phyloP scores from a whole-genome alignment of 92 coral and sea anemone genomes.

The Palythoa grandis region DNA sequence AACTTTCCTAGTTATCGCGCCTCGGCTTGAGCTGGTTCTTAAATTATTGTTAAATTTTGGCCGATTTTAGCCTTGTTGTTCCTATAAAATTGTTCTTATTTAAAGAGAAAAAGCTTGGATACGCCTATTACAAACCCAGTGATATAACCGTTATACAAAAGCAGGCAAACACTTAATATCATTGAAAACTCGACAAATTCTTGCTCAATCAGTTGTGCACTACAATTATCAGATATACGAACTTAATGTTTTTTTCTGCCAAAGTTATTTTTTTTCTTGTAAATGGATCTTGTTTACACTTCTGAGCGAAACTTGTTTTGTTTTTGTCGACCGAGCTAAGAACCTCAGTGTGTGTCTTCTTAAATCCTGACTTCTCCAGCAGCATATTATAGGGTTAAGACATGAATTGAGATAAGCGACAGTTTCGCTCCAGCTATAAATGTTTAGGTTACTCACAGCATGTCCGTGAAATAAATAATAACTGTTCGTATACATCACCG shows the following conservation, averaged over 20 bases:
- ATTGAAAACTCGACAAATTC: no score
- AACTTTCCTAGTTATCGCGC: no score
- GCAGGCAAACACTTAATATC: no score
- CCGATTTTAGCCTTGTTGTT: no score
- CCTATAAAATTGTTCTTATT: no score
- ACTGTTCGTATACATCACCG: conserved; percentile 64
- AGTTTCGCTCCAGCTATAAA: conserved; percentile 81
- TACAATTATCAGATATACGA: neutral
- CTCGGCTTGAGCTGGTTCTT: no score
- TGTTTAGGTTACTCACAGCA: conserved; percentile 47
- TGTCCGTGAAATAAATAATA: conserved; percentile 64
- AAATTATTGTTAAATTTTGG: no score
- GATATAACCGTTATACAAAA: no score
- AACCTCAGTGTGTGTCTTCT: conserved; percentile 35
- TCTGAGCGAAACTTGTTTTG: neutral
- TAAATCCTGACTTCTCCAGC: conserved; percentile 69
- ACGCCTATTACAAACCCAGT: no score
- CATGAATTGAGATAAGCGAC: conserved; percentile 76
- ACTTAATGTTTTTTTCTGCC: neutral
- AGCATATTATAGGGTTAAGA: conserved; percentile 75
- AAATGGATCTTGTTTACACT: conserved; percentile 5
- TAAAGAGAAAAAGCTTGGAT: no score
- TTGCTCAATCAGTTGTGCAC: no score
- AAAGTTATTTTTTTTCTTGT: neutral
- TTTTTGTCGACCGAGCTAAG: neutral